Percentiles rank a stretch among this genome's conserved stretches.
Evolutionary conservation across 2,888 invertebrate species (phyloP).

Genomic region (Tetheella fluctuosa): DNA sequence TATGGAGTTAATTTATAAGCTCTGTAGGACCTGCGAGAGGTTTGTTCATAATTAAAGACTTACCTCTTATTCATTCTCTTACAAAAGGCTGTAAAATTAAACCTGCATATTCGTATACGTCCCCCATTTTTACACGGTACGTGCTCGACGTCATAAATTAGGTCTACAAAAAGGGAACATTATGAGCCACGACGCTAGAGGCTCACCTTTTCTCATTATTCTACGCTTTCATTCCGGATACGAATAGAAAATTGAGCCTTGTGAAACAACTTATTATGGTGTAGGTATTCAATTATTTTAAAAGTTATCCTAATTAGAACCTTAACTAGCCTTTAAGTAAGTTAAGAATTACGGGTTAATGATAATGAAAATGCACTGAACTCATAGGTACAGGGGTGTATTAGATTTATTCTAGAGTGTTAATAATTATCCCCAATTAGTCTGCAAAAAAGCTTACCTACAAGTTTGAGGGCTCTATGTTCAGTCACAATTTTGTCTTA

Average conservation of each 20-base stretch:
- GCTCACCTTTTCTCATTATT: slow-evolving; percentile 67
- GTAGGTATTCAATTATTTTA: slow-evolving; percentile 23
- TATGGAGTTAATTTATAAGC: slow-evolving; percentile 59
- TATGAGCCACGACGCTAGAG: slow-evolving; percentile 62
- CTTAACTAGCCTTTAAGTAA: background rate
- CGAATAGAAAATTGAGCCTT: slow-evolving; percentile 50
- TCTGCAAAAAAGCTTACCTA: no score
- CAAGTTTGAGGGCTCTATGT: no score
- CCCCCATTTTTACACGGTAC: slow-evolving; percentile 67
- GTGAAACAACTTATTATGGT: slow-evolving; percentile 39
- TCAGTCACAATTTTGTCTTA: no score
- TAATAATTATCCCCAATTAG: no score
- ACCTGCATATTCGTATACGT: slow-evolving; percentile 72
- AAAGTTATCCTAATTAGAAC: background rate
- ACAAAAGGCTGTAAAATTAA: slow-evolving; percentile 73
- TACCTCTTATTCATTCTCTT: slow-evolving; percentile 68
- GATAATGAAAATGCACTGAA: background rate
- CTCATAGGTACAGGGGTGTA: no score
- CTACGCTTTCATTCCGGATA: slow-evolving; percentile 53
- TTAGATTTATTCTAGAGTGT: no score
- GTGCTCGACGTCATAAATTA: slow-evolving; percentile 73
- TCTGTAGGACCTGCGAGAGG: slow-evolving; percentile 46
- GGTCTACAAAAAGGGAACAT: slow-evolving; percentile 70
- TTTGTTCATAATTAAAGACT: slow-evolving; percentile 73
- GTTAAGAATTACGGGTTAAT: background rate